phyloP scores from a whole-genome alignment of 2,113 vertebrate species.

The Coregonus clupeaformis region DNA sequence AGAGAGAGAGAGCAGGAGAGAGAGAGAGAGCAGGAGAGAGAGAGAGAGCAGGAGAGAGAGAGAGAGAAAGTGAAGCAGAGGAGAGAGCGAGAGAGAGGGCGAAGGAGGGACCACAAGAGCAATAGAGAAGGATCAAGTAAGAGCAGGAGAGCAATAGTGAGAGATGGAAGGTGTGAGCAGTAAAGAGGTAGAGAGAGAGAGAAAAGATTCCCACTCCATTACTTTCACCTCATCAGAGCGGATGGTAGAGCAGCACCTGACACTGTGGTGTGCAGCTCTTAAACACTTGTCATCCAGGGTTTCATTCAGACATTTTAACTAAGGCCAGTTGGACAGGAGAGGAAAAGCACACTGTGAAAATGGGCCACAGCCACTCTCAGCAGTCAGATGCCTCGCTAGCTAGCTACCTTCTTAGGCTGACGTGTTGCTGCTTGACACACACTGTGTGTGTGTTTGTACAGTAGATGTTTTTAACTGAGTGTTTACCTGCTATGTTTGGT shows the following conservation, averaged over 20 bases:
- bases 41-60: not conserved
- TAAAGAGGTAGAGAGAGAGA: not conserved
- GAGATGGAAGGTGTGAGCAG: not conserved
- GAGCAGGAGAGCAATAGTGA: not conserved
- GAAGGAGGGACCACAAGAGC: not conserved
- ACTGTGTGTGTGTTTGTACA: not conserved
- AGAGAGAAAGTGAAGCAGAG: too few relatives aligned
- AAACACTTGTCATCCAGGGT: constrained; percentile 35
- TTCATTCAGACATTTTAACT: constrained; percentile 44
- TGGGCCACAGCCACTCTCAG: not conserved
- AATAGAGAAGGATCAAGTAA: not conserved
- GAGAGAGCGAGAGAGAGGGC: not conserved
- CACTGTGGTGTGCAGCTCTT: constrained; percentile 27
- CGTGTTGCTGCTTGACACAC: not conserved
- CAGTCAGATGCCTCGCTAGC: not conserved
- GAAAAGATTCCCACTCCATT: not conserved
- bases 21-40: not conserved
- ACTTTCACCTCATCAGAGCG: constrained; percentile 5
- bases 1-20: not conserved
- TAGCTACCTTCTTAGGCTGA: not conserved
- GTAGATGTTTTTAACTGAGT: not conserved
- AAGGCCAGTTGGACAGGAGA: constrained; percentile 26
- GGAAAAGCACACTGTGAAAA: not conserved
- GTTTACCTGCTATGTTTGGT: not conserved
- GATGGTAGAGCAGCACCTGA: constrained; percentile 35